Conservation (phyloP, 2,888 invertebrate species). For the Calameuta idolon region DNA sequence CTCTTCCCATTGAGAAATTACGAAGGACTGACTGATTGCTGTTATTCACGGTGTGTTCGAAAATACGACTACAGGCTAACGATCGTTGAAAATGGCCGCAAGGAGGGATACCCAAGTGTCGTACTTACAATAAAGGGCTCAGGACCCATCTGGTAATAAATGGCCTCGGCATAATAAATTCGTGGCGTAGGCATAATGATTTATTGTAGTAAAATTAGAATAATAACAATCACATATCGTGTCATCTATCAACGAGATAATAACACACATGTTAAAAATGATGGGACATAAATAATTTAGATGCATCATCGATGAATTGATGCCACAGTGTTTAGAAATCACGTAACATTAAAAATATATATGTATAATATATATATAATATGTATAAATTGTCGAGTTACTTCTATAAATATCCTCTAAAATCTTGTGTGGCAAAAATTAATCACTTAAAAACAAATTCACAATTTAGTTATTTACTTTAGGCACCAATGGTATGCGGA, state of each 20-base stretch:
- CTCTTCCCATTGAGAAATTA: background rate
- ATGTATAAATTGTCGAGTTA: slow-evolving; percentile 66
- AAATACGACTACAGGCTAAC: background rate
- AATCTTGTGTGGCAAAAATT: slow-evolving; percentile 65
- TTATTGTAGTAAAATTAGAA: slow-evolving; percentile 66
- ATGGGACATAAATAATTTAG: slow-evolving; percentile 66
- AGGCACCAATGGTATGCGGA: slow-evolving; percentile 68
- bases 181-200: slow-evolving; percentile 48
- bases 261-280: slow-evolving; percentile 64
- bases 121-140: background rate
- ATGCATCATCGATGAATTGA: slow-evolving; percentile 57
- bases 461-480: slow-evolving; percentile 56
- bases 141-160: background rate
- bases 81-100: background rate
- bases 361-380: slow-evolving; percentile 54
- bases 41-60: background rate
- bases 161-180: background rate
- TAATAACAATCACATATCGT: slow-evolving; percentile 68
- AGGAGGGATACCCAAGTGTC: background rate
- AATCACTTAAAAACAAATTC: slow-evolving; percentile 63
- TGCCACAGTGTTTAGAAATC: slow-evolving; percentile 64
- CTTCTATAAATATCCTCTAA: slow-evolving; percentile 65
- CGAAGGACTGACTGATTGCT: background rate
- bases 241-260: slow-evolving; percentile 65
- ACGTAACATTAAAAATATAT: slow-evolving; percentile 66